Evolutionary conservation across 2,797 vertebrate species (phyloP).

Genomic region (Mycteria americana): DNA sequence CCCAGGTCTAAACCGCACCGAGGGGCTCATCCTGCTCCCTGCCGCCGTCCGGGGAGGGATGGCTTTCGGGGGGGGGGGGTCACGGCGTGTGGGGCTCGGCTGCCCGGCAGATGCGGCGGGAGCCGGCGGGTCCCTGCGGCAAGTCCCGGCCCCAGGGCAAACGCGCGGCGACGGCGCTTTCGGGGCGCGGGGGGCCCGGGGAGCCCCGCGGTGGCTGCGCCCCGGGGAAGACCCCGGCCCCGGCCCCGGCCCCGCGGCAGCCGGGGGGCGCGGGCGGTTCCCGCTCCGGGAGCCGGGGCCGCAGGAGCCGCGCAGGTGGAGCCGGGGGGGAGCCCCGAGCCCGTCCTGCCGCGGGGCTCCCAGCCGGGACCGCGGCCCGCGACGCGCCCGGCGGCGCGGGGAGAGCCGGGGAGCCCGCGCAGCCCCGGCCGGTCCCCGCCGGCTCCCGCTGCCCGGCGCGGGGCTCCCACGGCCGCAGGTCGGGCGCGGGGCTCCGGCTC

Average conservation of each 20-base stretch:
- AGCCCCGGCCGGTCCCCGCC: neutral
- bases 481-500: neutral
- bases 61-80: neutral
- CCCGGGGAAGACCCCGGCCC: neutral
- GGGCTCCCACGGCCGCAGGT: neutral
- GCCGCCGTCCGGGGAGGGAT: neutral
- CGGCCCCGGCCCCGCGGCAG: neutral
- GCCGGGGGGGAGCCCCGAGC: neutral
- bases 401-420: too few relatives aligned
- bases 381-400: neutral
- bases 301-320: constrained; percentile 11
- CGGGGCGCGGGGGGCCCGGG: neutral
- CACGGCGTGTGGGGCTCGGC: fast-evolving
- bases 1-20: fast-evolving
- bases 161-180: neutral
- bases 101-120: neutral
- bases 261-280: too few relatives aligned
- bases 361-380: too few relatives aligned
- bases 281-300: neutral
- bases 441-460: constrained; percentile 43
- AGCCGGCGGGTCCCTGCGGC: neutral
- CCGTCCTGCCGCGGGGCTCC: neutral
- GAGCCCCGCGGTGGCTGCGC: neutral
- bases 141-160: neutral
- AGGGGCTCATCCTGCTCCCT: neutral